phyloP scores from a whole-genome alignment of 2,113 vertebrate species.

The Motacilla tschutschensis region DNA sequence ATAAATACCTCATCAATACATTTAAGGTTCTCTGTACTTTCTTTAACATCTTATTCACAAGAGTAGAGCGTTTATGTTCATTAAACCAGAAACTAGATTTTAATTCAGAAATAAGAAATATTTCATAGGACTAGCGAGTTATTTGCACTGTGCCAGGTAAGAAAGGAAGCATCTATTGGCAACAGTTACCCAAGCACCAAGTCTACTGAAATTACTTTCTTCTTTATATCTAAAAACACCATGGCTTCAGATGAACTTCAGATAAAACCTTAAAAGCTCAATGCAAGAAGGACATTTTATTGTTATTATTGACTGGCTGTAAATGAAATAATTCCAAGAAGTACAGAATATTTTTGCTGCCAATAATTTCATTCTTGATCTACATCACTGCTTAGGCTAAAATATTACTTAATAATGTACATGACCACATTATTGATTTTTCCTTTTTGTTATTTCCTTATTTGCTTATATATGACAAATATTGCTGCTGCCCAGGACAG shows the following conservation, averaged over 20 bases:
- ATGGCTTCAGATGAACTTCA: conserved; percentile 24
- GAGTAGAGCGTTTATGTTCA: not conserved
- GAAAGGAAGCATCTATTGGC: not conserved
- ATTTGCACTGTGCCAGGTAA: not conserved
- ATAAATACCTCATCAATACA: not conserved
- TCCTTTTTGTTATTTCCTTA: not conserved
- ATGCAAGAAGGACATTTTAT: conserved; percentile 39
- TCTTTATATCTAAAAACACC: not conserved
- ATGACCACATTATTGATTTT: not conserved
- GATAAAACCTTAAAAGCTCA: conserved; percentile 33
- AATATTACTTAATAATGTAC: conserved; percentile 1
- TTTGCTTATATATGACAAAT: conserved; percentile 16
- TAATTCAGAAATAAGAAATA: not conserved
- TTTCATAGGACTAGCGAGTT: not conserved
- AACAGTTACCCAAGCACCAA: not conserved
- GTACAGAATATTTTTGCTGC: conserved; percentile 17
- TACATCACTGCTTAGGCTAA: conserved; percentile 14
- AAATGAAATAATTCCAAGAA: conserved; percentile 16
- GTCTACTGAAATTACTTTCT: not conserved
- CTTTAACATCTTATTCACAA: not conserved
- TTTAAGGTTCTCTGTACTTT: not conserved
- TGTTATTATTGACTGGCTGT: conserved; percentile 17
- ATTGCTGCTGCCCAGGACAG: not conserved
- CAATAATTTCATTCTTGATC: conserved; percentile 28
- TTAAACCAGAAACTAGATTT: not conserved